A percentile compares a stretch with the other conserved stretches of the same genome.
Conservation (phyloP, 2,113 vertebrate genomes). For the Dasyurus viverrinus region DNA sequence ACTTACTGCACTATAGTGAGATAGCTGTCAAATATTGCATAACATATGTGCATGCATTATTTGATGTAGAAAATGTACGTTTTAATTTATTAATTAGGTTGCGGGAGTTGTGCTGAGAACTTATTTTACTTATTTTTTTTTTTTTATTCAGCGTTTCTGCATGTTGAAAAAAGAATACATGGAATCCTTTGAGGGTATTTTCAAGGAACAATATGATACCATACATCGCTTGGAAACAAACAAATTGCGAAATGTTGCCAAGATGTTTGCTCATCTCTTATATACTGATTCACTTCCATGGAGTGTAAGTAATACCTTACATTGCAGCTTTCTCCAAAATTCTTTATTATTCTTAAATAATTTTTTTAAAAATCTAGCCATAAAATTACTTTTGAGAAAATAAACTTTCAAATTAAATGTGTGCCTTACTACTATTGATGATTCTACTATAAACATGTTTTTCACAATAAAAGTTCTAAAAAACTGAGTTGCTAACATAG, state of each 20-base stretch:
- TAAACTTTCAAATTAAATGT: constrained; percentile 40
- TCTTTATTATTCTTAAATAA: not conserved
- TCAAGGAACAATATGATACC: constrained; percentile 96
- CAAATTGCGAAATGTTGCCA: constrained; percentile 97
- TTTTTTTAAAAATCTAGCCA: not conserved
- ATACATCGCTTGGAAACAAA: constrained; percentile 99
- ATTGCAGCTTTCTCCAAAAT: constrained; percentile 34
- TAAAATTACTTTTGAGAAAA: constrained; percentile 28
- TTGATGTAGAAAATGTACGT: constrained; percentile 8
- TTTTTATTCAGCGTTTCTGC: constrained; percentile 93
- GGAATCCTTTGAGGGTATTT: constrained; percentile 98
- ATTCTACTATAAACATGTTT: not conserved
- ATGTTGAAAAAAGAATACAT: constrained; percentile 98
- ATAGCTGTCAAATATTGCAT: not conserved
- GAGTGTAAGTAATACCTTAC: constrained; percentile 90
- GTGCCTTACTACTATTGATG: not conserved
- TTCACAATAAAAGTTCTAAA: not conserved
- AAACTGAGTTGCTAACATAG: constrained; percentile 20
- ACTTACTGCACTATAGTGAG: constrained; percentile 1
- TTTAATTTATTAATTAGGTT: constrained; percentile 11
- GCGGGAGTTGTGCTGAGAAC: not conserved
- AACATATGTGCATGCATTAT: not conserved
- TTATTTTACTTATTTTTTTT: constrained; percentile 31
- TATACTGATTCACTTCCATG: constrained; percentile 98
- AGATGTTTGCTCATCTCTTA: constrained; percentile 97